These are phyloP conservation scores for Nemoura dubitans DNA, from an alignment of 2,888 invertebrate species.

Conservation along the genomic window DNA sequence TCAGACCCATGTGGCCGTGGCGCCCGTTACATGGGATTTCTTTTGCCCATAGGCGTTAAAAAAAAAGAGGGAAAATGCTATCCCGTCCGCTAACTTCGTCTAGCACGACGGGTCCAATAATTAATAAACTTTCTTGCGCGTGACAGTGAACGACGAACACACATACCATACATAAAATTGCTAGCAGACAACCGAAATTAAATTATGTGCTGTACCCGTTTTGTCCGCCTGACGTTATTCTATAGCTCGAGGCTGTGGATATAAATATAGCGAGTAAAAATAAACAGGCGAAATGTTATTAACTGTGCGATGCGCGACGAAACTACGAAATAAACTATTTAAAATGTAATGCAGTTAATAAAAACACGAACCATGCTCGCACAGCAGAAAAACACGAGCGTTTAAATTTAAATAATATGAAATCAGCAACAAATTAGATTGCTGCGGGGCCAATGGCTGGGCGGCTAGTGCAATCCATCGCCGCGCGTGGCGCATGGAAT, in stretches of 20 bases:
- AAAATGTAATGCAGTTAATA: neutral
- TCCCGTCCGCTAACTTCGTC: neutral
- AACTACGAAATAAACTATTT: neutral
- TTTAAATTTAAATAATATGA: neutral
- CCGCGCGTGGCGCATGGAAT: neutral
- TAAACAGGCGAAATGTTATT: neutral
- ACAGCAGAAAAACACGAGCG: neutral
- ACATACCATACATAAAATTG: neutral
- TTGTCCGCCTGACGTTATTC: too few relatives aligned
- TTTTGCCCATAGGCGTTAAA: neutral
- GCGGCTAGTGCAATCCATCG: too few relatives aligned
- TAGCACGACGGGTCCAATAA: neutral
- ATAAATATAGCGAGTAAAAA: too few relatives aligned
- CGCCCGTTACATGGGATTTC: neutral
- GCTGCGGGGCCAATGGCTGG: neutral
- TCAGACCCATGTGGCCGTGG: too few relatives aligned
- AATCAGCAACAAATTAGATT: constrained; percentile 12
- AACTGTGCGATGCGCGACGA: neutral
- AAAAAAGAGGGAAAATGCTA: neutral
- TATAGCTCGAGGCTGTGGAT: neutral
- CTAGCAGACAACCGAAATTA: neutral
- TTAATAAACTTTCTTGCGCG: neutral
- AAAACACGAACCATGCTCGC: neutral
- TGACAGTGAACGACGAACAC: neutral
- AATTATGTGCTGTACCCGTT: neutral